These are phyloP conservation scores for Meloe dianella DNA, from an alignment of 2,888 invertebrate genomes.

Conservation along the genomic window DNA sequence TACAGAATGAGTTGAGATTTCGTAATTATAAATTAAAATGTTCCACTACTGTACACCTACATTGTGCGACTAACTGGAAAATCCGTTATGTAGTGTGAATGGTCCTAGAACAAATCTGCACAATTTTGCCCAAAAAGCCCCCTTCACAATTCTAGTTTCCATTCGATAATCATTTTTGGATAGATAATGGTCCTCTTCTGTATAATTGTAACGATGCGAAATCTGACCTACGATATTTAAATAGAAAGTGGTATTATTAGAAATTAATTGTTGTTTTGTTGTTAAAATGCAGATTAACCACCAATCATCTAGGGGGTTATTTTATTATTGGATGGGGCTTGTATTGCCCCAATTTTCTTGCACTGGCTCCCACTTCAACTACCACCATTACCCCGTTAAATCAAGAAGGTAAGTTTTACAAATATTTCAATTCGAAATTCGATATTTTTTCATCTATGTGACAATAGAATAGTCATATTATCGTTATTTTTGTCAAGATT, in stretches of 20 bases:
- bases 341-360: slow-evolving; percentile 58
- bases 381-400: slow-evolving; percentile 61
- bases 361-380: slow-evolving; percentile 60
- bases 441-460: neutral
- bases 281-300: slow-evolving; percentile 21
- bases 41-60: slow-evolving; percentile 21
- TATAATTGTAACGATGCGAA: too few relatives aligned
- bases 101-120: neutral
- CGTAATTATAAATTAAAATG: slow-evolving; percentile 7
- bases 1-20: neutral
- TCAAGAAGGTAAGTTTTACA: slow-evolving; percentile 57
- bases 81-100: slow-evolving; percentile 25
- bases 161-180: neutral
- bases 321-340: slow-evolving; percentile 57
- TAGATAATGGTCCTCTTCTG: too few relatives aligned
- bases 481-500: slow-evolving; percentile 4
- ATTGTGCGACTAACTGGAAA: slow-evolving; percentile 26
- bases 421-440: neutral
- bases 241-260: neutral
- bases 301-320: slow-evolving; percentile 25
- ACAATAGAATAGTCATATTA: neutral
- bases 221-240: too few relatives aligned
- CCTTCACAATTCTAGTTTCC: neutral
- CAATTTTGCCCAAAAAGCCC: neutral
- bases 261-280: slow-evolving; percentile 11